These are phyloP conservation scores for Rhopalosiphum maidis DNA, from an alignment of 1,140 invertebrate species.

Conservation along the genomic window DNA sequence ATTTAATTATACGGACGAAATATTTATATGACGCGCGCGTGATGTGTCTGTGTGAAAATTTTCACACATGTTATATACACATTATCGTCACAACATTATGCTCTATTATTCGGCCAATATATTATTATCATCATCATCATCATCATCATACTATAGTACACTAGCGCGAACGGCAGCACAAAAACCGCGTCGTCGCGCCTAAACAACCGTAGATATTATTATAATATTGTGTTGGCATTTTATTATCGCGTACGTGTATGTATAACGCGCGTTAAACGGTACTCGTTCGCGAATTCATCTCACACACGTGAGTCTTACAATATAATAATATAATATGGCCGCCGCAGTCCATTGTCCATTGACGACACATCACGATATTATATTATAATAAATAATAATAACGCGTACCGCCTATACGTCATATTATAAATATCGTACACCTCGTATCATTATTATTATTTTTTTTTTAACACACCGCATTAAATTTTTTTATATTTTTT, in stretches of 20 bases:
- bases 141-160: no score
- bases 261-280: constrained; percentile 7
- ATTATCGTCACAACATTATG: neutral
- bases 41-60: neutral
- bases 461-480: constrained; percentile 17
- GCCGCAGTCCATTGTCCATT: constrained; percentile 28
- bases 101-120: neutral
- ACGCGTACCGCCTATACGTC: neutral
- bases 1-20: constrained; percentile 7
- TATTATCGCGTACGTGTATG: neutral
- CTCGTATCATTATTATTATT: neutral
- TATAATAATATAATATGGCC: constrained; percentile 15
- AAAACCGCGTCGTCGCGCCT: constrained; percentile 11
- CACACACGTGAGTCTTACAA: neutral
- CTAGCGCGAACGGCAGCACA: neutral
- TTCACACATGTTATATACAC: neutral
- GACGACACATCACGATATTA: constrained; percentile 9
- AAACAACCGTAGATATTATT: constrained; percentile 15
- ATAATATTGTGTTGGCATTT: constrained; percentile 25
- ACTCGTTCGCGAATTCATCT: constrained; percentile 8
- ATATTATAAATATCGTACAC: neutral
- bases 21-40: neutral
- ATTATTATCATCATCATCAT: neutral
- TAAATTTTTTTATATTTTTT: neutral
- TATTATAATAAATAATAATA: constrained; percentile 1